Conservation (phyloP, 2,888 invertebrate species). For the Arctia plantaginis region DNA sequence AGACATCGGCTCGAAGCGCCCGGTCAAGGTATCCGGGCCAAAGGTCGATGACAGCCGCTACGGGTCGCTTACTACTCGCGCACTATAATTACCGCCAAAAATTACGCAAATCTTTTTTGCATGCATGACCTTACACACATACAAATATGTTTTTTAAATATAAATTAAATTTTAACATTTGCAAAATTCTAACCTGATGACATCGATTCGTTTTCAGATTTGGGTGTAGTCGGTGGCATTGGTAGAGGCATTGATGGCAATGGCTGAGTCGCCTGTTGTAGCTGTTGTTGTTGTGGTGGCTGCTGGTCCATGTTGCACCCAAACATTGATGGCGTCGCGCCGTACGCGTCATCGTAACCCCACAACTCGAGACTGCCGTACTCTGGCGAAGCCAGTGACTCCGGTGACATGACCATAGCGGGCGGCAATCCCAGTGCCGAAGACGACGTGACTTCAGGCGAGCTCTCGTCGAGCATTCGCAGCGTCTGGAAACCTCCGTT, state of each 20-base stretch:
- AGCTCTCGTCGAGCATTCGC: constrained; percentile 90
- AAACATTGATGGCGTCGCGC: constrained; percentile 78
- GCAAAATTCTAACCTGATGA: constrained; percentile 79
- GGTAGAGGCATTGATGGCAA: constrained; percentile 84
- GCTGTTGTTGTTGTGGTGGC: constrained; percentile 78
- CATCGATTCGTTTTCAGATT: constrained; percentile 85
- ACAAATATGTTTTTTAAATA: not conserved
- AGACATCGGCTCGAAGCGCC: constrained; percentile 76
- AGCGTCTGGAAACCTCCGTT: constrained; percentile 89
- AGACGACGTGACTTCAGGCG: constrained; percentile 92
- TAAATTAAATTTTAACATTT: constrained; percentile 14
- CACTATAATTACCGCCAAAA: constrained; percentile 74
- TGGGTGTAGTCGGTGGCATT: constrained; percentile 83
- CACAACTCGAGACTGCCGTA: constrained; percentile 93
- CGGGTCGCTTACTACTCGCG: constrained; percentile 56
- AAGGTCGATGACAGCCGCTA: constrained; percentile 83
- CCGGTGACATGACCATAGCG: constrained; percentile 92
- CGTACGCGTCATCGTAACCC: constrained; percentile 89
- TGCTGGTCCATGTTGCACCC: constrained; percentile 84
- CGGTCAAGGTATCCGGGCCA: constrained; percentile 86
- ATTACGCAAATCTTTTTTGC: constrained; percentile 31
- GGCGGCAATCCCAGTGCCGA: constrained; percentile 90
- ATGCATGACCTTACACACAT: not conserved
- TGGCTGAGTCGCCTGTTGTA: constrained; percentile 83
- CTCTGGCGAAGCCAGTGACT: constrained; percentile 91